These are phyloP conservation scores for Nothobranchius furzeri DNA, from an alignment of 2,113 vertebrate genomes.

Conservation along the genomic window DNA sequence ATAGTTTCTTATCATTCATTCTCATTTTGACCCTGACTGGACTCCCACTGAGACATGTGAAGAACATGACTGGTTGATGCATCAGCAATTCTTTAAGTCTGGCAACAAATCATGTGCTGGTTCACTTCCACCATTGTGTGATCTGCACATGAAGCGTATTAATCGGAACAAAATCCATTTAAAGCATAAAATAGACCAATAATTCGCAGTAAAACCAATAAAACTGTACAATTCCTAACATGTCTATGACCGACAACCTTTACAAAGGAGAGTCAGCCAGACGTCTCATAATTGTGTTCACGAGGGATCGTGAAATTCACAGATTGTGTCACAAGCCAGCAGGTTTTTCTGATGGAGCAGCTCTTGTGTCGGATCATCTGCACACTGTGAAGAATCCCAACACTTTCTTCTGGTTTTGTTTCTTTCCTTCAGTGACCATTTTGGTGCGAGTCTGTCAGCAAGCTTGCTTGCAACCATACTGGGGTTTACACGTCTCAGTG, in stretches of 20 bases:
- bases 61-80: no score
- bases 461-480: background rate
- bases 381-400: background rate
- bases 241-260: background rate
- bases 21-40: constrained; percentile 12
- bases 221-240: background rate
- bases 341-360: background rate
- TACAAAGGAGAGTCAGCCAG: background rate
- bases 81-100: no score
- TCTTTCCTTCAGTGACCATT: background rate
- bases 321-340: background rate
- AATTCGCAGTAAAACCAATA: background rate
- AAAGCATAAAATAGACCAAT: background rate
- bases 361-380: background rate
- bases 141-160: no score
- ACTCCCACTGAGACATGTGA: background rate
- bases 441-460: constrained; percentile 2
- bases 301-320: background rate
- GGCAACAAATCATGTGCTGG: no score
- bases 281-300: background rate
- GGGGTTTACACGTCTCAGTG: constrained; percentile 30
- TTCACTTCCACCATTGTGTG: no score
- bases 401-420: background rate
- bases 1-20: constrained; percentile 25
- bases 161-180: background rate